Percentiles rank a stretch among this genome's conserved stretches.
Evolutionary conservation across 2,888 invertebrate genomes (phyloP).

Genomic region (Hoplodrina blanda): DNA sequence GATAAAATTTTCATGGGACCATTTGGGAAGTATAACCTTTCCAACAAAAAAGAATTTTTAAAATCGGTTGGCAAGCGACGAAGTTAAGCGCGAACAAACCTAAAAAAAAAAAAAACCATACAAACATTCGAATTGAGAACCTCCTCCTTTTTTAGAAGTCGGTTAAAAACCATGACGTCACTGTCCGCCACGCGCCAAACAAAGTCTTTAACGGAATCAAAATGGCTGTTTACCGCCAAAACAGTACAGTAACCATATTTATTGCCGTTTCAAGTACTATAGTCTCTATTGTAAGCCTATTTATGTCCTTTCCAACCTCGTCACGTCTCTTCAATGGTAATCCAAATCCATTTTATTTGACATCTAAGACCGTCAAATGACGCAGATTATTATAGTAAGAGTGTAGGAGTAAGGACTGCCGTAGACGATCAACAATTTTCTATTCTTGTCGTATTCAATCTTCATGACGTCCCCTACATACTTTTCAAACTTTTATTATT

Average conservation of each 20-base stretch:
- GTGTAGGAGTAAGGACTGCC: not conserved
- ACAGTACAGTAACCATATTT: slow-evolving; percentile 25
- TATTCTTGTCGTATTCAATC: slow-evolving; percentile 15
- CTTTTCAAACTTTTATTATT: no score
- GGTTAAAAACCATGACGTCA: slow-evolving; percentile 13
- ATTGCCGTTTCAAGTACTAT: slow-evolving; percentile 14
- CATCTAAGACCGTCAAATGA: slow-evolving; percentile 12
- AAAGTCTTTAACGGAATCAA: slow-evolving; percentile 31
- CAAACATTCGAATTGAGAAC: no score
- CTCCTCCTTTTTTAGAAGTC: no score
- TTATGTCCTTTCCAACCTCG: slow-evolving; percentile 23
- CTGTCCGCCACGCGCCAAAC: slow-evolving; percentile 2
- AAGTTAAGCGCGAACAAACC: no score
- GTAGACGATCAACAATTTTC: not conserved
- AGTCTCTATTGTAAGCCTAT: slow-evolving; percentile 10
- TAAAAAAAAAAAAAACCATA: no score
- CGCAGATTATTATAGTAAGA: not conserved
- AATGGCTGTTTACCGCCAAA: slow-evolving; percentile 28
- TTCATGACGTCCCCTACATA: not conserved
- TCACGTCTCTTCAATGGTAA: slow-evolving; percentile 48
- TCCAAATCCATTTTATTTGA: slow-evolving; percentile 44
- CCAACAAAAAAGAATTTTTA: no score
- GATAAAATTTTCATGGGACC: no score
- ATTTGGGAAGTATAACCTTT: no score
- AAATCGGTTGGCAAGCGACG: no score